Conservation (phyloP, 2,888 invertebrate genomes). For the Oscheius onirici region DNA sequence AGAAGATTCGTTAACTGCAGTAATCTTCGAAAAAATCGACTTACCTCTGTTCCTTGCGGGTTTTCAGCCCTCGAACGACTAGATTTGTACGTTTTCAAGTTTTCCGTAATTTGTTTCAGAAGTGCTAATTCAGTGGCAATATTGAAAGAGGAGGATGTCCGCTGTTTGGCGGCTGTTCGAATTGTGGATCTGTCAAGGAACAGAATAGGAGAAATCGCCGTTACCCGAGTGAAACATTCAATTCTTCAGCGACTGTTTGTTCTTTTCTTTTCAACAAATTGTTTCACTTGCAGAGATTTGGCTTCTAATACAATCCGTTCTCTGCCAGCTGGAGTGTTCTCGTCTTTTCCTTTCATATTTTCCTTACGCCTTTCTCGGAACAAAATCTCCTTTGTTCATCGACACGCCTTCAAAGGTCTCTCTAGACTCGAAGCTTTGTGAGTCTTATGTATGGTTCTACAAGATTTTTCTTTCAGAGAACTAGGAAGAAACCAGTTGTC, state of each 20-base stretch:
- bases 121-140: conserved; percentile 44
- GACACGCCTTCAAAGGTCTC: conserved; percentile 45
- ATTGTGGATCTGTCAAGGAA: conserved; percentile 49
- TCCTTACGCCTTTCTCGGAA: conserved; percentile 50
- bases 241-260: conserved; percentile 35
- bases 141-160: conserved; percentile 35
- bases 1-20: conserved; percentile 36
- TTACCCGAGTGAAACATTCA: neutral
- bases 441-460: conserved; percentile 13
- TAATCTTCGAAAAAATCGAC: conserved; percentile 51
- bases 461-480: conserved; percentile 7
- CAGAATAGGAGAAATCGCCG: conserved; percentile 38
- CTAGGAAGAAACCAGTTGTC: conserved; percentile 14
- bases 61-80: conserved; percentile 43
- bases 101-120: conserved; percentile 16
- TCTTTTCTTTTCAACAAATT: neutral
- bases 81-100: conserved; percentile 41
- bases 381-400: conserved; percentile 42
- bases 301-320: conserved; percentile 50
- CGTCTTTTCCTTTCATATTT: conserved; percentile 42
- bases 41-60: conserved; percentile 44
- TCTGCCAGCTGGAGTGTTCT: conserved; percentile 44
- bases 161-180: conserved; percentile 34
- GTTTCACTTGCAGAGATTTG: conserved; percentile 48
- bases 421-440: conserved; percentile 44